Percentiles rank a stretch among this genome's conserved stretches.
Evolutionary conservation across 2,797 vertebrate genomes (phyloP).

Genomic region (Gouania willdenowi): DNA sequence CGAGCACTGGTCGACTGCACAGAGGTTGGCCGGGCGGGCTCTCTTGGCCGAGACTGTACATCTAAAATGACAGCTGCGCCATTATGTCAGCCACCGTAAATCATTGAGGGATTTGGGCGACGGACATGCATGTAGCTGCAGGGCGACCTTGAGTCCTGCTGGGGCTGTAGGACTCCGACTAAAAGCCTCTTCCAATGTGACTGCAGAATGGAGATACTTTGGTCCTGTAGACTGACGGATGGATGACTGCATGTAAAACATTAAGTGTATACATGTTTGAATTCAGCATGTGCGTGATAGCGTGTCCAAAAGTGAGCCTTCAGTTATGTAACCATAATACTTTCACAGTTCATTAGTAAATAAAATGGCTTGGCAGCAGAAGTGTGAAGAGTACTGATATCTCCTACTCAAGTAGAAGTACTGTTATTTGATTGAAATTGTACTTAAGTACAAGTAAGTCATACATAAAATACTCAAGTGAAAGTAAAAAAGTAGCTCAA

Average conservation of each 20-base stretch:
- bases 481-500: no score
- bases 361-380: no score
- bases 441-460: no score
- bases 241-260: conserved; percentile 13
- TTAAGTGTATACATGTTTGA: conserved; percentile 2
- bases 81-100: conserved; percentile 68
- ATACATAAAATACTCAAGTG: no score
- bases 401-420: no score
- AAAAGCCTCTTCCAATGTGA: conserved; percentile 52
- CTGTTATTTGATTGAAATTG: no score
- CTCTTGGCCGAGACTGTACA: conserved; percentile 49
- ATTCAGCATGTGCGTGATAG: no score
- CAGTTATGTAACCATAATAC: conserved; percentile 3
- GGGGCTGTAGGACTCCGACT: conserved; percentile 44
- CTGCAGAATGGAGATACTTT: conserved; percentile 59
- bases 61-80: conserved; percentile 73
- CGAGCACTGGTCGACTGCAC: conserved; percentile 27
- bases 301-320: not conserved
- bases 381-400: no score
- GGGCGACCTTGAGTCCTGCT: conserved; percentile 67
- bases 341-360: not conserved
- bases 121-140: conserved; percentile 41
- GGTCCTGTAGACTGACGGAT: conserved; percentile 37
- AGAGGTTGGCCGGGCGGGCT: conserved; percentile 23
- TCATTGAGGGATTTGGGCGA: conserved; percentile 61